Evolutionary conservation across 2,797 vertebrate species (phyloP), one percentile per base, ranked within the genome.

Genomic region (Megalops cyprinoides): DNA sequence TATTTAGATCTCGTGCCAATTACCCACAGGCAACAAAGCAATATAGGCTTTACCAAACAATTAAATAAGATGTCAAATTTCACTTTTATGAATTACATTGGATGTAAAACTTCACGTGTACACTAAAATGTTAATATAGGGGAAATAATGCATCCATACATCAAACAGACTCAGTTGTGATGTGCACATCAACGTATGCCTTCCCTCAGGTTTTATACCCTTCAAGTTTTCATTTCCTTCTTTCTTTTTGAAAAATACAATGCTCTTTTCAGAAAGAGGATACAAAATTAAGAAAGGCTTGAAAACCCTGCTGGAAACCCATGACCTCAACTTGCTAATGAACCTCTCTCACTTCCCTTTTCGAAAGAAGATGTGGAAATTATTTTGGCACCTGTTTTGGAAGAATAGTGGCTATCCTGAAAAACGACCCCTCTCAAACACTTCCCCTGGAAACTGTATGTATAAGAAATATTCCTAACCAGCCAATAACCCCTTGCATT

Each of bases 251-350:
- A 37, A 83, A 37, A 79, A 82, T 56, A 89, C 87, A 90, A 90
- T 87, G 82, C 84, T 87, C 71, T 82, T 88, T 90, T 91, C 85
- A 88, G 31, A 74, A 60, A 46, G 75, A 86, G 79, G 71, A 85
- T 80, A 84, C 67, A 69, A 84, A 82, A 85, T 84, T 85, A 87
- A 82, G 85, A 81, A 75, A 60, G 74, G 74, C 84, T 85, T 83
- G 87, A 91, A 85, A 87, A 85, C 78, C 79, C 18, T 79, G 81
- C 74, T 76, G 74, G 55, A 39, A 76, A 76, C 44, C 74, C 31
- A 76, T 86, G 86, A 89, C 87, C 86, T 89, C 86, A 89, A 84
- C 79, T 84, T 79, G 78, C 81, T 85, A 87, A 90, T 88, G 81
- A 86, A 83, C 76, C 51, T 51, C 12, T 48, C n/a, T 81, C 4